Conservation (phyloP, 2,113 vertebrate genomes). For the Mellivora capensis region DNA sequence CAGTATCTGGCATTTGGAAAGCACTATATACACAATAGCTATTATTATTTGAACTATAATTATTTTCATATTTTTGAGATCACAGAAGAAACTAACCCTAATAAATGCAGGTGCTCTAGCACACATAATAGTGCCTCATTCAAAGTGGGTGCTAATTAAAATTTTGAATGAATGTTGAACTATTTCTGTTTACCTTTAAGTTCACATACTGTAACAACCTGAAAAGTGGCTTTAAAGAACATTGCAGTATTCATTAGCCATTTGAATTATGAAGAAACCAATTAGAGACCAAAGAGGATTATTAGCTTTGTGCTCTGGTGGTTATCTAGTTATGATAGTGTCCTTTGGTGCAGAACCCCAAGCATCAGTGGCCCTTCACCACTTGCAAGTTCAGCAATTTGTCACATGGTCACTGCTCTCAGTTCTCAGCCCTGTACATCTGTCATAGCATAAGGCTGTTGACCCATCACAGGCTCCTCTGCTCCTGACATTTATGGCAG, state of each 20-base stretch:
- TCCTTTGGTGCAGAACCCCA: background rate
- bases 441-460: background rate
- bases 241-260: background rate
- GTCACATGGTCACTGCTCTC: background rate
- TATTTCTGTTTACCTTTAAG: background rate
- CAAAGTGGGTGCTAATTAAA: background rate
- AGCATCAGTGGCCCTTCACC: background rate
- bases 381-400: background rate
- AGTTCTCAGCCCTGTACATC: background rate
- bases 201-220: background rate
- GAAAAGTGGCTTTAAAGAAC: background rate
- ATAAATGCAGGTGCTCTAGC: background rate
- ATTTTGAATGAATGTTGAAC: background rate
- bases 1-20: background rate
- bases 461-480: background rate
- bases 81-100: background rate
- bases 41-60: slow-evolving; percentile 20
- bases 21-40: background rate
- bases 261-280: slow-evolving; percentile 2
- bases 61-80: slow-evolving; percentile 26
- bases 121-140: background rate
- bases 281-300: background rate
- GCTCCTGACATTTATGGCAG: background rate
- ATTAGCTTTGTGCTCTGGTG: background rate
- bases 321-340: background rate